These are phyloP conservation scores for Lepisosteus osseus DNA, from an alignment of 2,113 vertebrate genomes.

Conservation along the genomic window DNA sequence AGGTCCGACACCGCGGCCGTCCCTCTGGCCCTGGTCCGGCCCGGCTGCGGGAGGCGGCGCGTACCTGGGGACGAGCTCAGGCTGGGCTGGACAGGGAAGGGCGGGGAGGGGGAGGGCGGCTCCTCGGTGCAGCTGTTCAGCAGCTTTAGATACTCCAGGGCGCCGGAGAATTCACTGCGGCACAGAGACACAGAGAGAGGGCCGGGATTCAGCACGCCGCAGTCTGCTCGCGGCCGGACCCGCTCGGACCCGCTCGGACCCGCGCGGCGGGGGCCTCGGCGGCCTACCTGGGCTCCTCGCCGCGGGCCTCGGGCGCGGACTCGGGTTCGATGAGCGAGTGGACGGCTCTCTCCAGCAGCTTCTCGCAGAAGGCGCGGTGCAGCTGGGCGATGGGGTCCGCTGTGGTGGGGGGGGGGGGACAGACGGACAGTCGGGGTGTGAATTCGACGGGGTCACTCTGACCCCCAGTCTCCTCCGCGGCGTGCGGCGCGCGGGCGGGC, in stretches of 20 bases:
- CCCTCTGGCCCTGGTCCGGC: too few species aligned
- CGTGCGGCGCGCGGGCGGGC: neutral
- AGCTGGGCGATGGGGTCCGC: conserved; percentile 91
- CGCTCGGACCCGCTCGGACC: neutral
- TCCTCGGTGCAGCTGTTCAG: conserved; percentile 86
- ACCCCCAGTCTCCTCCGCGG: too few species aligned
- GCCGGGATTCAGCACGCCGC: neutral
- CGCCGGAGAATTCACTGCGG: conserved; percentile 83
- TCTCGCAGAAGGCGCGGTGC: conserved; percentile 91
- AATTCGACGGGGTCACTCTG: too few species aligned
- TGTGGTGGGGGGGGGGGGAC: conserved; percentile 38
- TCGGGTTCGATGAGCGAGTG: conserved; percentile 87
- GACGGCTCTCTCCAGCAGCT: conserved; percentile 84
- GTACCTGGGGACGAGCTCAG: conserved; percentile 60
- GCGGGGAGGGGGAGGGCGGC: conserved; percentile 46
- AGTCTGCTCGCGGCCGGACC: neutral
- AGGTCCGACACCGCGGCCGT: too few species aligned
- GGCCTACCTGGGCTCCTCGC: conserved; percentile 53
- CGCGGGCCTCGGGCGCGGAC: conserved; percentile 44
- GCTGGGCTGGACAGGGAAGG: conserved; percentile 60
- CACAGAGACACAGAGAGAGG: conserved; percentile 10
- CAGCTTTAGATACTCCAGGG: conserved; percentile 85
- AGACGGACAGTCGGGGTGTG: neutral
- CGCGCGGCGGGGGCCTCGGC: too few species aligned
- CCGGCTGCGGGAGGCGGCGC: neutral